Percentiles rank a stretch among this genome's conserved stretches.
Conservation (phyloP, 2,113 vertebrate genomes). For the Ailurus styani region DNA sequence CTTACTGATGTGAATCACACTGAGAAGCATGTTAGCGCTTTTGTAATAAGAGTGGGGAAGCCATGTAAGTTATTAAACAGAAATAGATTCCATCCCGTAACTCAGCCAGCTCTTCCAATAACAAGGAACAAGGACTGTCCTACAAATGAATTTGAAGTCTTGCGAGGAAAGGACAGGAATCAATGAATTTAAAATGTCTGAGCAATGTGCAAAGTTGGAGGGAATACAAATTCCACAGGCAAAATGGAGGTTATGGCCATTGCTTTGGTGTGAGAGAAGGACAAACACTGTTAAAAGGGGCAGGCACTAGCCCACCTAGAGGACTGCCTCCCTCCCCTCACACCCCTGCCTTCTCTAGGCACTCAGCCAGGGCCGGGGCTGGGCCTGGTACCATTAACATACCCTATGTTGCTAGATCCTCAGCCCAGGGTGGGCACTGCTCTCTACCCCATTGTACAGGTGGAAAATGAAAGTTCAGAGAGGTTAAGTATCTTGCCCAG, state of each 20-base stretch:
- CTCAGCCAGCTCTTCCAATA: slow-evolving; percentile 14
- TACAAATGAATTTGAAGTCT: slow-evolving; percentile 42
- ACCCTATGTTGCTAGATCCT: neutral
- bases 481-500: neutral
- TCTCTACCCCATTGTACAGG: neutral
- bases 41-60: neutral
- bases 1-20: neutral
- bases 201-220: neutral
- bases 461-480: neutral
- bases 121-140: neutral
- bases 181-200: slow-evolving; percentile 52
- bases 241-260: neutral
- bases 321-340: too few relatives aligned
- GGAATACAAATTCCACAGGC: slow-evolving; percentile 40
- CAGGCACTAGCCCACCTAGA: neutral
- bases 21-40: neutral
- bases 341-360: neutral
- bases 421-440: neutral
- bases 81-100: slow-evolving; percentile 25
- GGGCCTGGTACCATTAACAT: neutral
- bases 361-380: too few relatives aligned
- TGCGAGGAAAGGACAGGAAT: slow-evolving; percentile 24
- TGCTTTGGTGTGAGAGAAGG: neutral
- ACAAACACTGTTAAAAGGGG: neutral
- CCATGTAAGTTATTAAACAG: slow-evolving; percentile 25